These are phyloP conservation scores for Lepus townsendii DNA, from an alignment of 2,797 vertebrate species.

Conservation along the genomic window DNA sequence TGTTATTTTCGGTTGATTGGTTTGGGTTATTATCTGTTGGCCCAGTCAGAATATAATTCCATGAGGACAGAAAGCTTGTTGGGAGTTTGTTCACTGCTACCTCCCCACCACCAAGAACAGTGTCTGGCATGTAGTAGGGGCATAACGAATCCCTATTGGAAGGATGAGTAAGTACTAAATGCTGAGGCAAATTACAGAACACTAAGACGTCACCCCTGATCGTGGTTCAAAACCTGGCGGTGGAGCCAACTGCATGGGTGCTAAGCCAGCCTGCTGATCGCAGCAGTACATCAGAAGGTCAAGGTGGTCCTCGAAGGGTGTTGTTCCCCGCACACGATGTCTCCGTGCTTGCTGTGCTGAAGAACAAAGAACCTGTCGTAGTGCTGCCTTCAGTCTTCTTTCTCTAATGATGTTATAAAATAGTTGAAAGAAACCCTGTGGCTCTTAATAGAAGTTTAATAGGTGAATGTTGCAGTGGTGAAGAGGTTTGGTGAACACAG, in stretches of 20 bases:
- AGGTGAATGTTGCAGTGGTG: background rate
- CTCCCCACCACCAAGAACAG: background rate
- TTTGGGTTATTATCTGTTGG: background rate
- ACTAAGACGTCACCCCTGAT: background rate
- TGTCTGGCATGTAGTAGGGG: background rate
- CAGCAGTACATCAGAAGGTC: background rate
- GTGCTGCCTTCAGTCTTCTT: background rate
- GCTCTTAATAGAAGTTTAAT: background rate
- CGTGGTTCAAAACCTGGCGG: background rate
- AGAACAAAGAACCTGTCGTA: background rate
- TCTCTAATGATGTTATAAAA: constrained; percentile 12
- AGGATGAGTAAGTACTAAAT: background rate
- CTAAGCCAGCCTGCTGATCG: background rate
- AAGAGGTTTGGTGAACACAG: background rate
- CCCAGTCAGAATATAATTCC: background rate
- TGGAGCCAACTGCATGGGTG: background rate
- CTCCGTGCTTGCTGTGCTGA: background rate
- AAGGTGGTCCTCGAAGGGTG: background rate
- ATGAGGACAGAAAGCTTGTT: background rate
- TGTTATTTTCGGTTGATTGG: background rate
- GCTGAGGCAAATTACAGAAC: background rate
- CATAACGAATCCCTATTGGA: background rate
- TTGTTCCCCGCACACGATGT: background rate
- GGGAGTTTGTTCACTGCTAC: background rate
- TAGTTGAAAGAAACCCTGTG: background rate